Conservation (phyloP, 2,113 vertebrate genomes). For the Rhagologus leucostigma region DNA sequence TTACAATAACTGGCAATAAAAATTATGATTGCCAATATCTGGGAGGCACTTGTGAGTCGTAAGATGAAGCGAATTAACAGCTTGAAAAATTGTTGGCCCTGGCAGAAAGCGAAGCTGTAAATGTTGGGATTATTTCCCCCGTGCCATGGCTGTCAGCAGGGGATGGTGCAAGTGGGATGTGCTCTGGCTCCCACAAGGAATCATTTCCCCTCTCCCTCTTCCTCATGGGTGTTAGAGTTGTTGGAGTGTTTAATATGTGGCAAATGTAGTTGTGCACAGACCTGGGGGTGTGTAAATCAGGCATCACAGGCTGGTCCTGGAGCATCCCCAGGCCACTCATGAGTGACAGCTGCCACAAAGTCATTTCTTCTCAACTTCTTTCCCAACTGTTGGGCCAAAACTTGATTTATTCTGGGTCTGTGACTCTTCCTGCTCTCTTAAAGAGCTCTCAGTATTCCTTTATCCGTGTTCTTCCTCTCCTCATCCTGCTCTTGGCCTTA, state of each 20-base stretch:
- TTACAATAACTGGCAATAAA: conserved; percentile 60
- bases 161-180: background rate
- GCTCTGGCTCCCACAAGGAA: background rate
- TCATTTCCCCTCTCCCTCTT: background rate
- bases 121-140: conserved; percentile 30
- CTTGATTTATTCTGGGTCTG: background rate
- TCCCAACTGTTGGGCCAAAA: background rate
- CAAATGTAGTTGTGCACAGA: background rate
- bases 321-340: rapidly evolving
- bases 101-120: conserved; percentile 29
- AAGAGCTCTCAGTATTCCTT: background rate
- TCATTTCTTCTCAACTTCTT: background rate
- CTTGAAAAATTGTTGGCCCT: conserved; percentile 64
- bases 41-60: conserved; percentile 36
- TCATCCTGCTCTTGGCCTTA: background rate
- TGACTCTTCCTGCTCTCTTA: background rate
- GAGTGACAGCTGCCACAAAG: background rate
- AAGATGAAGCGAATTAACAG: conserved; percentile 64
- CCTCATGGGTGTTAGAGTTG: rapidly evolving
- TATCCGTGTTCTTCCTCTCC: background rate
- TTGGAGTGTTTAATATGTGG: background rate
- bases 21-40: conserved; percentile 68
- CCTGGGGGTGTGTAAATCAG: background rate
- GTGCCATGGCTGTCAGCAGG: background rate
- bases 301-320: rapidly evolving